Conservation (phyloP, 2,797 vertebrate species). For the Ptychobarbus kaznakovi region DNA sequence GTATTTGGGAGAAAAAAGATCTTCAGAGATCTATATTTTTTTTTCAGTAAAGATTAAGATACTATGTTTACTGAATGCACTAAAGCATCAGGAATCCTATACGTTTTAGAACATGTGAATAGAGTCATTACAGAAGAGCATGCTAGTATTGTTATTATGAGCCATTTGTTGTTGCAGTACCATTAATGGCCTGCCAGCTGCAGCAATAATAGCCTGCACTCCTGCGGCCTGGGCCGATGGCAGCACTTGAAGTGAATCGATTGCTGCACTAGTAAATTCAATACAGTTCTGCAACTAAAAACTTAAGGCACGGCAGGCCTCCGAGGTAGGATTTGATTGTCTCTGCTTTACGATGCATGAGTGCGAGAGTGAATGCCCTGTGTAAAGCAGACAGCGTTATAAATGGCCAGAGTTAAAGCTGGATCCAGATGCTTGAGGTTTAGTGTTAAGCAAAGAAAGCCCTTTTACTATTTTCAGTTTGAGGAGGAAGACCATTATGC, state of each 20-base stretch:
- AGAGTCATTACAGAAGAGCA: background rate
- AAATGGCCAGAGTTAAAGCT: slow-evolving; percentile 50
- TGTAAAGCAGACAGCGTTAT: slow-evolving; percentile 53
- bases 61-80: background rate
- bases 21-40: background rate
- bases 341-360: slow-evolving; percentile 50
- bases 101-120: background rate
- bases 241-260: slow-evolving; percentile 49
- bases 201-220: slow-evolving; percentile 27
- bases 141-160: slow-evolving; percentile 22
- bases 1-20: background rate
- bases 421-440: slow-evolving; percentile 44
- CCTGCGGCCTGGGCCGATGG: slow-evolving; percentile 8
- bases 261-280: slow-evolving; percentile 46
- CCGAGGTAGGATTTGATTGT: slow-evolving; percentile 43
- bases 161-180: slow-evolving; percentile 32
- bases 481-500: slow-evolving; percentile 26
- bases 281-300: slow-evolving; percentile 40
- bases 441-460: slow-evolving; percentile 46
- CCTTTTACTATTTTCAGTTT: slow-evolving; percentile 41
- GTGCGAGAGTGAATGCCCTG: slow-evolving; percentile 50
- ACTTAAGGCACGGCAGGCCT: slow-evolving; percentile 37
- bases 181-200: slow-evolving; percentile 33
- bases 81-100: background rate
- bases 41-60: background rate